phyloP scores from a whole-genome alignment of 2,113 vertebrate species.

The human region GRCh38 chr5:58235001-58235500 shows the following conservation, averaged over 20 bases:
- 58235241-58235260: not conserved
- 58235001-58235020: not conserved
- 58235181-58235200: not conserved
- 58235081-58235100: not conserved
- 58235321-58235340: not conserved
- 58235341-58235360: not conserved
- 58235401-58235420: not conserved
- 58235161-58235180: not conserved
- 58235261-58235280: not conserved
- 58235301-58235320: not conserved
- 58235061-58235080: not conserved
- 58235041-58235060: not conserved
- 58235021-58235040: not conserved
- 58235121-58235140: not conserved
- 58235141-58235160: not conserved
- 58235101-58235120: not conserved
- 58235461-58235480: conserved; percentile 44
- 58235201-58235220: not conserved
- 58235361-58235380: not conserved
- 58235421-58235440: not conserved
- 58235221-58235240: not conserved
- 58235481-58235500: not conserved
- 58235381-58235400: not conserved
- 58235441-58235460: not conserved
- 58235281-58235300: not conserved